A percentile compares a stretch with the other conserved stretches of the same genome.
Conservation (phyloP, 1,140 invertebrate species). For the Mizuhopecten yessoensis region DNA sequence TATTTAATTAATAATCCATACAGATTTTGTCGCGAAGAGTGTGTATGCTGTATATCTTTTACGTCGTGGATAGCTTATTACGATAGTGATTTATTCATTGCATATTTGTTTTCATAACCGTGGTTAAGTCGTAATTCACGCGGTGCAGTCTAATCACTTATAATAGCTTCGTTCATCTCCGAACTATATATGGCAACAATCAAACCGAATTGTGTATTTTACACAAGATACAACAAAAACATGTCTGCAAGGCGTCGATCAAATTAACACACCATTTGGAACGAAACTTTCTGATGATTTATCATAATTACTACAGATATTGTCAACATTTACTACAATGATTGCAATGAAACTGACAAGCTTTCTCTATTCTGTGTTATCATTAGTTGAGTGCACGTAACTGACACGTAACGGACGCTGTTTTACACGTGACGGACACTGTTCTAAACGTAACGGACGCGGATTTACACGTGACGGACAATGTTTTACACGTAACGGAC, state of each 20-base stretch:
- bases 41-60: neutral
- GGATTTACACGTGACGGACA: too few relatives aligned
- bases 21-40: neutral
- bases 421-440: too few relatives aligned
- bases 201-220: neutral
- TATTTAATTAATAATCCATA: slow-evolving; percentile 40
- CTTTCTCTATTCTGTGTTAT: too few relatives aligned
- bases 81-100: neutral
- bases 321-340: neutral
- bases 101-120: neutral
- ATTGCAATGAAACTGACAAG: too few relatives aligned
- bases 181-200: neutral
- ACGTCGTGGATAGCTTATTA: neutral
- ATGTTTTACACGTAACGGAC: too few relatives aligned
- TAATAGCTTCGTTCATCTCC: neutral
- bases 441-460: too few relatives aligned
- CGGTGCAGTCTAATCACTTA: neutral
- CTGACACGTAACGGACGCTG: too few relatives aligned
- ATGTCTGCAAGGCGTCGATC: neutral
- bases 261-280: neutral
- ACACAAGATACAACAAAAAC: neutral
- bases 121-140: neutral
- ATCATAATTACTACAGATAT: neutral
- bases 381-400: too few relatives aligned
- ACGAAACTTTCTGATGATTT: neutral